Conservation (phyloP, 2,888 invertebrate species). For the Caenorhabditis wallacei region DNA sequence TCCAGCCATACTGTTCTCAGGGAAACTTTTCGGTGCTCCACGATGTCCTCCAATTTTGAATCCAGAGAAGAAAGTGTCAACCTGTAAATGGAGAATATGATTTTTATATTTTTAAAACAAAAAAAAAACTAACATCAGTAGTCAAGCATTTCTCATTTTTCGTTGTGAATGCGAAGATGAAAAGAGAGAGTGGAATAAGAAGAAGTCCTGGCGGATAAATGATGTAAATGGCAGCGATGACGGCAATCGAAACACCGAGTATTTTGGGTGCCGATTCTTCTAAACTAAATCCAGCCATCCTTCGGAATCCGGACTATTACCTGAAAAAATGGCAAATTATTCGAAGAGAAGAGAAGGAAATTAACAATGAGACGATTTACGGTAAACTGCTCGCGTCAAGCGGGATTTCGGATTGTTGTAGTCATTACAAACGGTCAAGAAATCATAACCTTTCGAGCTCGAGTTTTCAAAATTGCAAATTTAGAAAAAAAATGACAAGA, state of each 20-base stretch:
- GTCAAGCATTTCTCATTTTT: slow-evolving; percentile 61
- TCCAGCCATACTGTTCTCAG: slow-evolving; percentile 81
- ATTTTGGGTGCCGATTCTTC: slow-evolving; percentile 61
- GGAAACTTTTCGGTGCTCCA: slow-evolving; percentile 79
- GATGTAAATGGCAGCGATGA: slow-evolving; percentile 53
- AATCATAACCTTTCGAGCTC: no score
- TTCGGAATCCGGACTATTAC: slow-evolving; percentile 31
- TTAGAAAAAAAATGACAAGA: neutral
- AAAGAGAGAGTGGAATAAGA: slow-evolving; percentile 40
- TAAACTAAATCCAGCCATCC: slow-evolving; percentile 64
- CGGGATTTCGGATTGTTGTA: neutral
- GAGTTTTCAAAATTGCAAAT: no score
- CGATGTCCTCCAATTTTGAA: slow-evolving; percentile 82
- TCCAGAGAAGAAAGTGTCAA: slow-evolving; percentile 77
- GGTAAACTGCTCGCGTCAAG: neutral
- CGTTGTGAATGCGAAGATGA: slow-evolving; percentile 49
- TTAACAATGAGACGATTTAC: neutral
- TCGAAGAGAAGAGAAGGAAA: neutral
- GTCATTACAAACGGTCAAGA: no score
- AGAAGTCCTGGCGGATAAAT: slow-evolving; percentile 59
- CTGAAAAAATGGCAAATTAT: slow-evolving; percentile 4
- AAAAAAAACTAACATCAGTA: slow-evolving; percentile 41
- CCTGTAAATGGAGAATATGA: slow-evolving; percentile 64
- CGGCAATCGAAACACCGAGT: slow-evolving; percentile 41
- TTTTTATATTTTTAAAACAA: neutral